phyloP scores from a whole-genome alignment of 2,888 invertebrate species.

The Callosobruchus maculatus region DNA sequence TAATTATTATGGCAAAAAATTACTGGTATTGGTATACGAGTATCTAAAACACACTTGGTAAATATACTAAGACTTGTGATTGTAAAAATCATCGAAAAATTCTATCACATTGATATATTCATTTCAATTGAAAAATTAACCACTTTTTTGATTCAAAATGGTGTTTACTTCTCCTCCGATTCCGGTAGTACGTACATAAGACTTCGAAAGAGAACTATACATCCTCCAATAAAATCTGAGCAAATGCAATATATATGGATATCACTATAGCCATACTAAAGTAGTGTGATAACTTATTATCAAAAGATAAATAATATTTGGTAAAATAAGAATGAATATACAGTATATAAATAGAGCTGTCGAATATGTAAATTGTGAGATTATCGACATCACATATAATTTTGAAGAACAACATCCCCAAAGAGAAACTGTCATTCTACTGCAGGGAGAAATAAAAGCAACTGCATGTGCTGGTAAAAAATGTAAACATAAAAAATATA shows the following conservation, averaged over 20 bases:
- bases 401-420: constrained; percentile 43
- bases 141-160: constrained; percentile 20
- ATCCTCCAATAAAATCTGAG: constrained; percentile 31
- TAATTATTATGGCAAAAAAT: constrained; percentile 48
- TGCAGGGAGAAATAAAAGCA: background rate
- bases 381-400: constrained; percentile 50
- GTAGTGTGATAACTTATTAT: constrained; percentile 23
- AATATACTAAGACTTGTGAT: constrained; percentile 56
- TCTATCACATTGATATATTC: constrained; percentile 58
- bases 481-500: constrained; percentile 11
- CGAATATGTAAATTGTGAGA: constrained; percentile 43
- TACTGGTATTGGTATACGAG: constrained; percentile 48
- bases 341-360: constrained; percentile 33
- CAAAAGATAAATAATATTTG: constrained; percentile 39
- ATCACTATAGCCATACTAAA: constrained; percentile 31
- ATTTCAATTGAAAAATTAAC: constrained; percentile 31
- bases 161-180: constrained; percentile 23
- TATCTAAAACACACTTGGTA: constrained; percentile 53
- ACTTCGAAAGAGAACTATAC: constrained; percentile 19
- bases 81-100: constrained; percentile 67
- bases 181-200: constrained; percentile 10
- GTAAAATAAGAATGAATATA: constrained; percentile 41
- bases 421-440: constrained; percentile 27
- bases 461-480: constrained; percentile 4
- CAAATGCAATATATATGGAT: constrained; percentile 35